phyloP scores from a whole-genome alignment of 2,797 vertebrate genomes.

The Distichodus sexfasciatus region DNA sequence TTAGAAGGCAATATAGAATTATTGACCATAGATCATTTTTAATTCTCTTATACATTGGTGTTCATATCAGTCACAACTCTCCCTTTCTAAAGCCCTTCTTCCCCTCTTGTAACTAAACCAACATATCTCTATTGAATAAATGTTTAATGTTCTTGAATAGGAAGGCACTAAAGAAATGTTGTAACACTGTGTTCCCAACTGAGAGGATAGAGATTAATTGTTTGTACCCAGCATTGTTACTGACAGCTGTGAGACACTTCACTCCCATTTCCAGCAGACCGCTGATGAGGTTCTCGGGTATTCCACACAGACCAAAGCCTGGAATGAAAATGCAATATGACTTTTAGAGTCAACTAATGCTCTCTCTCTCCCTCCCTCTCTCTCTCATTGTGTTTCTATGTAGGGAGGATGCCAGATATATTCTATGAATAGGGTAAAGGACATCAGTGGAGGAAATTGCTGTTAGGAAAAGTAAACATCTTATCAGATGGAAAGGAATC shows the following conservation, averaged over 20 bases:
- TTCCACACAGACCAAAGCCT: conserved; percentile 84
- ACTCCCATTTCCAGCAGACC: conserved; percentile 80
- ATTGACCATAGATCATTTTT: neutral
- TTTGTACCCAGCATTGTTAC: conserved; percentile 82
- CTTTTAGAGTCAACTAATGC: no score
- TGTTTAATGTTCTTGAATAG: conserved; percentile 19
- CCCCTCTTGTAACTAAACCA: neutral
- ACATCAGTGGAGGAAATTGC: conserved; percentile 27
- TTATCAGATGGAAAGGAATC: conserved; percentile 12
- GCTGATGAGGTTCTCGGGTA: conserved; percentile 82
- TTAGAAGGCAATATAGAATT: neutral
- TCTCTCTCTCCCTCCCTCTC: no score
- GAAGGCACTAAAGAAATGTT: conserved; percentile 16
- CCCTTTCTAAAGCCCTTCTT: neutral
- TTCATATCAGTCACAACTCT: neutral
- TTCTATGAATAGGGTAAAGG: conserved; percentile 1
- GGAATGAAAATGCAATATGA: conserved; percentile 21
- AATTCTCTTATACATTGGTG: neutral
- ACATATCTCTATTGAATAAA: conserved; percentile 13
- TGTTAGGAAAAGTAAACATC: conserved; percentile 21
- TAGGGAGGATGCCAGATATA: no score
- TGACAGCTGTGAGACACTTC: conserved; percentile 78
- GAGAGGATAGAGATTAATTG: conserved; percentile 3
- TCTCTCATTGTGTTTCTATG: no score
- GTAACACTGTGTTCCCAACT: conserved; percentile 6